Conservation (phyloP, 2,797 vertebrate species). For the Gallinago stenura region DNA sequence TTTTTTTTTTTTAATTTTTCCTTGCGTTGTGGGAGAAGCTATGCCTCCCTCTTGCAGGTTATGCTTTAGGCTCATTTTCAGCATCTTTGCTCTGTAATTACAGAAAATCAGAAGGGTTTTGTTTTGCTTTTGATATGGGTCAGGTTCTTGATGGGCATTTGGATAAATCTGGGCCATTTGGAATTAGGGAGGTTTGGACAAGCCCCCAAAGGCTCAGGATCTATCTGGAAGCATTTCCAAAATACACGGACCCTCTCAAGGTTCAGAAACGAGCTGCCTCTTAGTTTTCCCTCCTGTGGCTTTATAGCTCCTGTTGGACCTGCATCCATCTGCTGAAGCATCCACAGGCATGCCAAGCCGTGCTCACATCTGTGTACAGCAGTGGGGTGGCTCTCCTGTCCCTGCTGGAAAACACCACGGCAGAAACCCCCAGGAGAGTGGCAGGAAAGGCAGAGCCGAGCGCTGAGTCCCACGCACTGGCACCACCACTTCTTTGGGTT, state of each 20-base stretch:
- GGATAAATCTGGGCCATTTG: neutral
- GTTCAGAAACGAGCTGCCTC: neutral
- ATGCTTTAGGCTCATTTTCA: neutral
- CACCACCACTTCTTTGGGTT: neutral
- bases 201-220: neutral
- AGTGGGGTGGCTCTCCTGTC: accelerated
- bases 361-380: accelerated
- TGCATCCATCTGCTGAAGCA: neutral
- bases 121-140: neutral
- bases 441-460: accelerated
- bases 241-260: neutral
- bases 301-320: constrained; percentile 5
- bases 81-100: neutral
- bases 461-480: accelerated
- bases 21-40: neutral
- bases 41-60: neutral
- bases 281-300: neutral
- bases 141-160: neutral
- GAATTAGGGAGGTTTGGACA: neutral
- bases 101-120: neutral
- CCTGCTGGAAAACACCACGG: neutral
- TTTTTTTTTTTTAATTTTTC: neutral
- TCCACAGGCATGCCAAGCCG: accelerated
- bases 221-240: neutral
- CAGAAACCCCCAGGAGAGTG: neutral